Percentiles rank a stretch among this genome's conserved stretches.
phyloP scores from a whole-genome alignment of 1,140 invertebrate genomes.

The Hyles euphorbiae region DNA sequence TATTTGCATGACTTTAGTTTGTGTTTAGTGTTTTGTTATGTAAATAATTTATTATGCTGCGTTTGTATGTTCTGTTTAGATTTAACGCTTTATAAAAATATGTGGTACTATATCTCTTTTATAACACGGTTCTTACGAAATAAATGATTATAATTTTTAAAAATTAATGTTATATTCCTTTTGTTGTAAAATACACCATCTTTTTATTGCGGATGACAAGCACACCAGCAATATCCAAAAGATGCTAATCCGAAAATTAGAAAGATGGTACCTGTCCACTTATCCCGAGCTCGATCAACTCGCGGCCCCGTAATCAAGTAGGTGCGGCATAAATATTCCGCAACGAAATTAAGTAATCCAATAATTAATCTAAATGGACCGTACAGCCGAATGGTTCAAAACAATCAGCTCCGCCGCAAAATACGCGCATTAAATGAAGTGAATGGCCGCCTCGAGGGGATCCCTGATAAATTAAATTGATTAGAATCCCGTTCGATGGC shows the following conservation, averaged over 20 bases:
- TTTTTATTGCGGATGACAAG: too few relatives aligned
- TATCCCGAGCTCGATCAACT: too few relatives aligned
- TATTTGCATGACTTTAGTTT: too few relatives aligned
- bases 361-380: constrained; percentile 76
- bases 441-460: constrained; percentile 70
- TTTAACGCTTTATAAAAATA: too few relatives aligned
- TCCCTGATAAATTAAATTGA: constrained; percentile 76
- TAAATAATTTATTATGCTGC: too few relatives aligned
- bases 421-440: constrained; percentile 75
- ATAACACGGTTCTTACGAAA: neutral
- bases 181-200: too few relatives aligned
- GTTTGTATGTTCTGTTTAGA: too few relatives aligned
- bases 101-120: too few relatives aligned
- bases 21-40: too few relatives aligned
- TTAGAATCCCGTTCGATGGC: constrained; percentile 72
- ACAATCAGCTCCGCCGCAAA: constrained; percentile 73
- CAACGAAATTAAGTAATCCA: constrained; percentile 73
- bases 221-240: too few relatives aligned
- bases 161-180: neutral
- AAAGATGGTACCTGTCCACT: too few relatives aligned
- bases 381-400: constrained; percentile 74
- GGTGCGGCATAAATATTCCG: constrained; percentile 25
- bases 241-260: too few relatives aligned
- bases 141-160: neutral
- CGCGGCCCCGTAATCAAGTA: neutral